Evolutionary conservation across 1,140 invertebrate species (phyloP).

Genomic region (Trichonephila clavipes): DNA sequence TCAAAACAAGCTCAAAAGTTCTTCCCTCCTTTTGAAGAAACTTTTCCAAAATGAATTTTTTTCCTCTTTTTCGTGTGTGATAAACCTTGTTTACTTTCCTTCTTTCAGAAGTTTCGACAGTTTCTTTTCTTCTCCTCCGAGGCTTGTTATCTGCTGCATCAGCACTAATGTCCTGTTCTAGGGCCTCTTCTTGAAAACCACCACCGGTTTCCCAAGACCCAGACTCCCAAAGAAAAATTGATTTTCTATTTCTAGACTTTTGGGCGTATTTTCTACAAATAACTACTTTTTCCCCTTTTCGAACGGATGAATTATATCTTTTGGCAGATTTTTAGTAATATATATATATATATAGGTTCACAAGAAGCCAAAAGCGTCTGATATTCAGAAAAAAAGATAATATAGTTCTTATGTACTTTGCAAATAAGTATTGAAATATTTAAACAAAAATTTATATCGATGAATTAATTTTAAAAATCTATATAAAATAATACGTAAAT

Average conservation of each 20-base stretch:
- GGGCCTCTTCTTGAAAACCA: conserved; percentile 26
- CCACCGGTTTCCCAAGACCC: neutral
- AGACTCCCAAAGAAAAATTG: conserved; percentile 54
- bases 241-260: conserved; percentile 52
- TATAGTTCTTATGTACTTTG: too few relatives aligned
- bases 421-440: too few relatives aligned
- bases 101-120: conserved; percentile 57
- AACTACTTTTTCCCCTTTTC: neutral
- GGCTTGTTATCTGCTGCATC: conserved; percentile 63
- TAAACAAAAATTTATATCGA: too few relatives aligned
- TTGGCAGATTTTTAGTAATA: neutral
- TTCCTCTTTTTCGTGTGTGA: conserved; percentile 30
- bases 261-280: conserved; percentile 15
- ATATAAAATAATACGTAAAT: too few relatives aligned
- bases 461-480: too few relatives aligned
- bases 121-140: neutral
- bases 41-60: conserved; percentile 11
- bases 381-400: too few relatives aligned
- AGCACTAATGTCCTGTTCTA: conserved; percentile 48
- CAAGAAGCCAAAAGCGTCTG: too few relatives aligned
- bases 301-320: neutral
- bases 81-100: conserved; percentile 69
- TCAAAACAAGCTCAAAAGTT: conserved; percentile 57
- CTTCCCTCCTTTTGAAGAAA: conserved; percentile 24
- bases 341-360: too few relatives aligned